These are phyloP conservation scores for Samia ricini DNA, from an alignment of 1,140 invertebrate genomes.

Conservation along the genomic window DNA sequence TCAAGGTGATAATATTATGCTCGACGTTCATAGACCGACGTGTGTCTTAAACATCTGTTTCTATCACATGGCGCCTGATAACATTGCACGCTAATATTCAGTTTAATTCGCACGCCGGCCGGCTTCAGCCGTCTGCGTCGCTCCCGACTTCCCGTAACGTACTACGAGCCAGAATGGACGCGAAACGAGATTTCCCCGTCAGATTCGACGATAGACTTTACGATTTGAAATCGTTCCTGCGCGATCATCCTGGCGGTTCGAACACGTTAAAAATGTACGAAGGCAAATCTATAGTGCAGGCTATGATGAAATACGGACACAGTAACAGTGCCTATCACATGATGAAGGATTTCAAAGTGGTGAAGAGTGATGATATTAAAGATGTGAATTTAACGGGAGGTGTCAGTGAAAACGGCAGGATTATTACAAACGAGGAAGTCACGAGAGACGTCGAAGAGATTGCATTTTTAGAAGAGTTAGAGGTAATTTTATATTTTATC, in stretches of 20 bases:
- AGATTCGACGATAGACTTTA: slow-evolving; percentile 67
- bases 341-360: slow-evolving; percentile 78
- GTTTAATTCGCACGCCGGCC: neutral
- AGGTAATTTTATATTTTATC: slow-evolving; percentile 40
- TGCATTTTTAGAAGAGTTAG: slow-evolving; percentile 56
- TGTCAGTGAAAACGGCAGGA: slow-evolving; percentile 61
- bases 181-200: slow-evolving; percentile 40
- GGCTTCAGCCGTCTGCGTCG: neutral
- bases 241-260: slow-evolving; percentile 81
- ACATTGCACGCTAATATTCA: neutral
- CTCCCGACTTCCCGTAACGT: neutral
- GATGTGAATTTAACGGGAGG: slow-evolving; percentile 49
- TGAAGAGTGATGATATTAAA: slow-evolving; percentile 20
- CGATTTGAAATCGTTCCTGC: slow-evolving; percentile 78
- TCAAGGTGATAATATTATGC: slow-evolving; percentile 10
- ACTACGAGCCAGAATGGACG: neutral
- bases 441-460: slow-evolving; percentile 46
- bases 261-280: slow-evolving; percentile 77
- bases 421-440: slow-evolving; percentile 55
- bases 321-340: slow-evolving; percentile 81
- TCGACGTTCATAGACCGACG: slow-evolving; percentile 10
- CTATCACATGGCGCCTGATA: slow-evolving; percentile 16
- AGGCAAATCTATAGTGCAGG: slow-evolving; percentile 73
- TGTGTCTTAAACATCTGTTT: slow-evolving; percentile 15
- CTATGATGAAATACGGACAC: slow-evolving; percentile 77